Percentiles rank a stretch among this genome's conserved stretches.
phyloP scores from a whole-genome alignment of 2,888 invertebrate genomes.

The Calameuta idolon region DNA sequence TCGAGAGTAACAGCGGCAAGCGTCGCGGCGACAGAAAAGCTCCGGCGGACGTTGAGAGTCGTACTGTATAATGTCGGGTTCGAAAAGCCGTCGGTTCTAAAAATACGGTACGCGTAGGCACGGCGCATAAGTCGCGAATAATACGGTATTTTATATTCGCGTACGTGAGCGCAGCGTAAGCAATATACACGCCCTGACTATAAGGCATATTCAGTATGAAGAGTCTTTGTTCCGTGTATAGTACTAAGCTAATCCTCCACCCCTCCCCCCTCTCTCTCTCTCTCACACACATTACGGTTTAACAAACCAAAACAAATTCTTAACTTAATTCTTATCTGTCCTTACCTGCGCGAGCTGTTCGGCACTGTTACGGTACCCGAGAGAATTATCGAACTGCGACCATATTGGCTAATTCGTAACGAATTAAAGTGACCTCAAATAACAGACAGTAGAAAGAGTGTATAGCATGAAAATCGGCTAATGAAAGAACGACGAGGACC shows the following conservation, averaged over 20 bases:
- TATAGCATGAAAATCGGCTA: not conserved
- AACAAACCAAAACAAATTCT: not conserved
- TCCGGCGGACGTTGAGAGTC: not conserved
- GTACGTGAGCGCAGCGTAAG: slow-evolving; percentile 9
- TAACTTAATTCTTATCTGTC: not conserved
- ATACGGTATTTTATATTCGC: slow-evolving; percentile 41
- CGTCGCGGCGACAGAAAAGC: not conserved
- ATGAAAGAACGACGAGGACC: not conserved
- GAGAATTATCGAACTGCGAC: not conserved
- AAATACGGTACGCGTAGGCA: slow-evolving; percentile 19
- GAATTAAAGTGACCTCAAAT: not conserved
- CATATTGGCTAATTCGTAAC: not conserved
- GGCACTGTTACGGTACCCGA: not conserved
- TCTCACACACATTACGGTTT: not conserved
- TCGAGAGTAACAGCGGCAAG: not conserved
- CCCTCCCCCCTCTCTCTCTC: not conserved
- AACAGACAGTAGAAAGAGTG: not conserved
- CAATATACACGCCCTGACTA: not conserved
- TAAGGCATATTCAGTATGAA: not conserved
- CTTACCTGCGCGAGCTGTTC: not conserved
- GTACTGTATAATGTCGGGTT: not conserved
- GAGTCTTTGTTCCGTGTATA: not conserved
- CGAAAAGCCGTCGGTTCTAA: slow-evolving; percentile 1
- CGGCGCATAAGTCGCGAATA: slow-evolving; percentile 51
- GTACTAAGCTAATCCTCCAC: not conserved